Base-by-base conservation (phyloP, 1,140 invertebrate genomes). In the Drosophila fuyamai region DNA sequence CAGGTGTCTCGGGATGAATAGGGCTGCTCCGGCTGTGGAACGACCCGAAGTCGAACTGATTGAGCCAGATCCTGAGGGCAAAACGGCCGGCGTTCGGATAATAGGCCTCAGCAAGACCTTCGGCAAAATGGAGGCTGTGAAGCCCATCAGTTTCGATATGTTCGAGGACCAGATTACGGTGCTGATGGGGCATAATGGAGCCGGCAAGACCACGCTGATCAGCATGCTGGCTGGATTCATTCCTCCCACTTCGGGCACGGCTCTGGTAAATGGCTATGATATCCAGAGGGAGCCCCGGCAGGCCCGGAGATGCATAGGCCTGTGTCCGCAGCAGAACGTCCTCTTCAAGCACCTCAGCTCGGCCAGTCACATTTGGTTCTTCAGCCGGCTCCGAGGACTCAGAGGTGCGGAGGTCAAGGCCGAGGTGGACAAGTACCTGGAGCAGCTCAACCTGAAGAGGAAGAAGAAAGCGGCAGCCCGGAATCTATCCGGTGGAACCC, bases 311-410 rank as follows among this genome's bases (percentile, higher is more conserved):
- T 61, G 50, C 35, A 23, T 98, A 1, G 97, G 97, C 1, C 93
- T 97, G 1, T 99, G 98, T 93, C 98, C 98, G 8, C 98, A 99
- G 92, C 97, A 98, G 88, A 97, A 98, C 92, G 96, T 98, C 72
- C 94, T 99, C 2, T 98, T 98, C 92, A 95, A 96, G 58, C 95
- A 96, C 67, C 93, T 99, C 14, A 98, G 96, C 16, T 97, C 98
- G 5, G 93, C 94, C 29, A 97, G 98, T 91, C 98, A 99, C 93
- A 93, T 99, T 4, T 16, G n/a, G 18, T 46, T 82, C 7, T 80
- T 61, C 14, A 43, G 60, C 16, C 27, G 57, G 14, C 29, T 84
- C 2, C 72, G 76, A 16, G 81, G 79, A 13, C 7, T 70, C 0
- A 47, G 10, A 29, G 40, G 41, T 14, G 46, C 4, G 44, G 48